Evolutionary conservation across 1,140 invertebrate genomes (phyloP), one percentile per base, ranked within the genome.

Genomic region (Myzus persicae): DNA sequence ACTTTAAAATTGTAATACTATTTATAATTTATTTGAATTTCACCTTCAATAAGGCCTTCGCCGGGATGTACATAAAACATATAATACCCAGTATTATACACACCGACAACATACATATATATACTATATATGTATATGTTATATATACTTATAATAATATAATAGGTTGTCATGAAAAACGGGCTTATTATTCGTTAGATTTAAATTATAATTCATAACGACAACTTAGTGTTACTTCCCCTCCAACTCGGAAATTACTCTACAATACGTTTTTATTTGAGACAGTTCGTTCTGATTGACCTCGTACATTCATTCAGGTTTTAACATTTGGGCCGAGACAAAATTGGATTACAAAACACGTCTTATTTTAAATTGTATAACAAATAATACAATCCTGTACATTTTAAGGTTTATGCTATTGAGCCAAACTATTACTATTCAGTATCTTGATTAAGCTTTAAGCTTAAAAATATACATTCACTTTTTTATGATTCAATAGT

Each of bases 331-430:
- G 48, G 42, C 31, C 14, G 31, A 44, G 44, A 88, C 31, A n/a
- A 36, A 51, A 89, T 89, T 89, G 48, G 11, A 54, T 89, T 89
- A 89, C 88, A 89, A 89, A 89, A 89, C 87, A 36, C 38, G 48
- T 54, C 48, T 36, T 54, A 9, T 89, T 89, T 89, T 89, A 51
- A 51, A 51, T 36, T 36, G 5, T 38, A 88, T 48, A 48, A 18
- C 18, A 84, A 42, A 24, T 9, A 42, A 84, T 82, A 87, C 9
- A 44, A 46, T n/a, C 31, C 31, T 18, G 3, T n/a, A 67, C 31
- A 67, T 67, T 67, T n/a, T 76, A 67, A 67, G 31, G 31, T 76
- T 18, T 76, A n/a, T 40, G 18, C 81, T 38, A 82, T 82, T 82
- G 6, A 38, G 36, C 24, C n/a, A 82, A 81, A 38, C 81, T 38